Base-by-base conservation (phyloP, 2,888 invertebrate genomes). In the Leptopilina drosophilae region DNA sequence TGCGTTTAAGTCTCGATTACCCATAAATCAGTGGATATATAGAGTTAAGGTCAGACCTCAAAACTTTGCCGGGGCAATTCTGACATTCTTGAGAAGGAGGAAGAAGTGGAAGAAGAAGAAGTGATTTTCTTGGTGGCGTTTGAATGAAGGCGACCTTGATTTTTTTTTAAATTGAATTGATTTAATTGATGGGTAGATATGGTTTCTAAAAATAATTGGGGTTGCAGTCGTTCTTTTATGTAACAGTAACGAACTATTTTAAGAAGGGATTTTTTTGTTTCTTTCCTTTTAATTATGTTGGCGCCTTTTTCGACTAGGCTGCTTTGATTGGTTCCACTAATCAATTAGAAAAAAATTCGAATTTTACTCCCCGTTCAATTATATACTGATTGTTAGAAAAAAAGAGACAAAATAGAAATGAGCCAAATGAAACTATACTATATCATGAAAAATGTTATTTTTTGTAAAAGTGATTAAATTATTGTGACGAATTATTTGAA, bases 21-120 rank as follows among this genome's bases (percentile, higher is more conserved):
- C 87, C 87, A 88, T 88, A 89, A 88, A 88, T 89, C 89, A 87
- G 84, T 84, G 86, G 40, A 66, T 49, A 33, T 14, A 64, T 64
- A 20, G 11, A 15, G 14, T 69, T 69, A 7, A 69, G 46, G 66
- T 15, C 66, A 66, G 66, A 66, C 66, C 42, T 33, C 33, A 33
- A 14, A 66, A 46, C 14, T 7, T 46, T 66, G 66, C 33, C 33
- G 66, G 46, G 66, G 66, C 46, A 66, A 40, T 64, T 14, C 46
- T 66, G 66, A 42, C 46, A 66, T 66, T 66, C 66, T 46, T 42
- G 15, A 42, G 42, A 5, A 8, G 42, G 8, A 42, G 33, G 33
- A 33, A 5, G 42, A 42, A 42, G 42, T 7, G 33, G 42, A 42
- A 42, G 42, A 42, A 42, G 42, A 42, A 42, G 42, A 66, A 42